A percentile compares a stretch with the other conserved stretches of the same genome.
Conservation (phyloP, 2,888 invertebrate species). For the Phaedon cochleariae region DNA sequence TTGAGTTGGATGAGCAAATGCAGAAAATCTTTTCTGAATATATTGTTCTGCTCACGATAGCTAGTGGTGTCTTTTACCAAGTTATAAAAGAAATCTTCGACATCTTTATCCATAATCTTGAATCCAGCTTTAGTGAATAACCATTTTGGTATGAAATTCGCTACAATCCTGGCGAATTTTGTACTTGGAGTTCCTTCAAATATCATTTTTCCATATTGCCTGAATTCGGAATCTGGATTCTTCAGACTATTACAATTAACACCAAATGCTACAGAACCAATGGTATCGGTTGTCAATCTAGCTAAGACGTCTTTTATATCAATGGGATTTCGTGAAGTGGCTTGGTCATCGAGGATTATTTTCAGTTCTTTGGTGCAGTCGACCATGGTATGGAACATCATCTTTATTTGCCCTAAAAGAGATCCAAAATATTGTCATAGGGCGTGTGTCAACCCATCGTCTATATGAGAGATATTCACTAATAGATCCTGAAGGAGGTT, state of each 20-base stretch:
- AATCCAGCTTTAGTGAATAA: constrained; percentile 41
- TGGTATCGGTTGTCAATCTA: constrained; percentile 68
- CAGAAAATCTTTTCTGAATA: constrained; percentile 66
- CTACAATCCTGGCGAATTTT: constrained; percentile 17
- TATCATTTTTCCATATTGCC: constrained; percentile 40
- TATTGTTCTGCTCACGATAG: constrained; percentile 61
- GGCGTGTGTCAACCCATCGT: too few relatives aligned
- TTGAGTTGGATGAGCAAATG: constrained; percentile 64
- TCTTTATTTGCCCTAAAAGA: constrained; percentile 66
- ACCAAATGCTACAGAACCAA: constrained; percentile 69
- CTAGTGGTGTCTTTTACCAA: constrained; percentile 61
- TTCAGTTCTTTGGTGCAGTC: constrained; percentile 65
- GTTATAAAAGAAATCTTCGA: constrained; percentile 61
- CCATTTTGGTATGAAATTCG: constrained; percentile 33
- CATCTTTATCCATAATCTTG: constrained; percentile 41
- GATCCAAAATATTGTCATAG: background rate
- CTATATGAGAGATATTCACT: too few relatives aligned
- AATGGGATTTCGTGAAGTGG: constrained; percentile 50
- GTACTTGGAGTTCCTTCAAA: constrained; percentile 36
- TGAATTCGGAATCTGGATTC: constrained; percentile 64
- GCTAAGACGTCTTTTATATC: constrained; percentile 63
- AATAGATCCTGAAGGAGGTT: too few relatives aligned
- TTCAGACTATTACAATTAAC: constrained; percentile 67
- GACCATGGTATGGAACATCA: constrained; percentile 69
- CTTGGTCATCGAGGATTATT: constrained; percentile 58